Evolutionary conservation across 2,888 invertebrate species (phyloP), one percentile per base, ranked within the genome.

Genomic region (Sphaeridia pumilis): DNA sequence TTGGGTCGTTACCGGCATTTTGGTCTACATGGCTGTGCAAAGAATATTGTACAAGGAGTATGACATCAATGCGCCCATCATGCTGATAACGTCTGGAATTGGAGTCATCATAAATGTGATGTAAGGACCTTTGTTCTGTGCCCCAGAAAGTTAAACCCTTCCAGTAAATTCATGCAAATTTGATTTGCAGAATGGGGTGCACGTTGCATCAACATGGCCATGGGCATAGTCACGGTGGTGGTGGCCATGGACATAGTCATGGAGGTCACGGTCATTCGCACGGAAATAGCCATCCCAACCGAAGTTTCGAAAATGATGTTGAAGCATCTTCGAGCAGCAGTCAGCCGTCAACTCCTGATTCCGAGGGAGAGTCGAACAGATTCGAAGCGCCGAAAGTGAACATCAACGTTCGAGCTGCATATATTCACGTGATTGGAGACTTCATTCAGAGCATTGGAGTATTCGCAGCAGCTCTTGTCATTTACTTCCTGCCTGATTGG

Each of bases 1-100:
- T 68, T 98, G 97, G 97, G 86, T 97, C 58, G 88, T 98, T 46
- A 98, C 97, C 0, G 97, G 89, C 10, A 80, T 98, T 27, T 75
- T 98, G 47, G 87, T 95, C 10, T 97, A 90, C 73, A 76, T 95
- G 73, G 98, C 95, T 1, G 77, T 93, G 17, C 79, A 86, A 69
- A 77, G 97, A 46, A 79, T 95, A 57, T 79, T 92, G 46, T 76
- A 79, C 65, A 75, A 81, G 63, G 75, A 86, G 60, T 97, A 87
- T 70, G 85, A 92, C 68, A 83, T 98, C 48, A 79, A 97, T 67
- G 85, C 90, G 4, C 76, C 75, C 21, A 59, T 59, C 27, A 89
- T 89, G 89, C 71, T 98, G 52, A 88, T 95, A 68, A 94, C 95
- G 0, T 93, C 97, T 4, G 87, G 81, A 1, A 74, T 93, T 46